Conservation (phyloP, 2,113 vertebrate genomes). For the Leucopsar rothschildi region DNA sequence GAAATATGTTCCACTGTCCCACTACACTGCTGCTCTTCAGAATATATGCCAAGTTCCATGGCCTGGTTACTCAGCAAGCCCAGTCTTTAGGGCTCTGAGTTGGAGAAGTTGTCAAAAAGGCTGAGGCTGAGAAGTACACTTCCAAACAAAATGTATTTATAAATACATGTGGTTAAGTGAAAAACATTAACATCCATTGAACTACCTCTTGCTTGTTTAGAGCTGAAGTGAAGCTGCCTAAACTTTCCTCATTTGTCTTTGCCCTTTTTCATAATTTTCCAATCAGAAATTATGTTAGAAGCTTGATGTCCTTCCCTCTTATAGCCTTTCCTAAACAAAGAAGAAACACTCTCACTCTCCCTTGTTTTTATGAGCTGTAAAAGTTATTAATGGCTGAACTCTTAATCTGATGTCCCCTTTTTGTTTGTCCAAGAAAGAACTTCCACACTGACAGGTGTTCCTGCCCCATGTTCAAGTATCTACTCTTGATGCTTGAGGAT, state of each 20-base stretch:
- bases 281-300: neutral
- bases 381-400: neutral
- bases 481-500: neutral
- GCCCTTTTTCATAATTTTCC: neutral
- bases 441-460: no score
- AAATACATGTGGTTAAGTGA: neutral
- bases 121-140: neutral
- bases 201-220: neutral
- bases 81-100: neutral
- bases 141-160: neutral
- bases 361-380: neutral
- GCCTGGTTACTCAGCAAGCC: neutral
- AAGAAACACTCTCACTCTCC: neutral
- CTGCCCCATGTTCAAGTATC: rapidly evolving
- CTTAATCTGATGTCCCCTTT: neutral
- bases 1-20: neutral
- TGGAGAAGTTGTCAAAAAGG: neutral
- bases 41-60: neutral
- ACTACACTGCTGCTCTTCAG: neutral
- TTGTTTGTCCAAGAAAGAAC: neutral
- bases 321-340: neutral
- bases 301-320: neutral
- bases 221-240: neutral
- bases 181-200: neutral
- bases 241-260: neutral